Evolutionary conservation across 2,888 invertebrate species (phyloP).

Genomic region (Lithophane leautieri): DNA sequence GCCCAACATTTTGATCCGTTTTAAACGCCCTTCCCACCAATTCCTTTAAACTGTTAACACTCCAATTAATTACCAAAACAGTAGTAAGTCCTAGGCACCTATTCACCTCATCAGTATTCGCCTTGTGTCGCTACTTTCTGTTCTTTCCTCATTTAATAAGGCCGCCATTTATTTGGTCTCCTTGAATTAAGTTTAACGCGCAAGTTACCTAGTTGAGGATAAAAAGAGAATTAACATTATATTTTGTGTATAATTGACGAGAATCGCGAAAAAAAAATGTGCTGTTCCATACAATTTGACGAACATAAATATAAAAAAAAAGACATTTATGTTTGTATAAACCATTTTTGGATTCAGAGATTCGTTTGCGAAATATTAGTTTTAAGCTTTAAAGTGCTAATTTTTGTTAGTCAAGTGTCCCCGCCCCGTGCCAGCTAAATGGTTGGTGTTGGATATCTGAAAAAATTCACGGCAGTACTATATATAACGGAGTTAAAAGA

Average conservation of each 20-base stretch:
- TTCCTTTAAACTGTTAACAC: background rate
- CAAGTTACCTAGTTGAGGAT: constrained; percentile 7
- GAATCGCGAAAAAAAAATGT: too few relatives aligned
- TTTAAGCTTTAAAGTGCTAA: too few relatives aligned
- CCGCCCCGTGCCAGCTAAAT: too few relatives aligned
- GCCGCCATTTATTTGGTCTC: constrained; percentile 29
- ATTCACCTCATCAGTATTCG: constrained; percentile 45
- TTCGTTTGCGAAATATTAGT: too few relatives aligned
- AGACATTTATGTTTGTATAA: too few relatives aligned
- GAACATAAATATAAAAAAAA: too few relatives aligned
- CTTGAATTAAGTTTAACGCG: constrained; percentile 22
- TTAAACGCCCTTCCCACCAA: background rate
- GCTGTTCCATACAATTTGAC: too few relatives aligned
- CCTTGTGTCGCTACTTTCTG: background rate
- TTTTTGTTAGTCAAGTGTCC: too few relatives aligned
- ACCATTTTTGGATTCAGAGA: too few relatives aligned
- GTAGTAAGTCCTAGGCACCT: background rate
- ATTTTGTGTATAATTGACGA: background rate
- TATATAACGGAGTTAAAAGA: too few relatives aligned
- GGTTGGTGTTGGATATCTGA: too few relatives aligned
- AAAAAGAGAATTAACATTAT: constrained; percentile 13
- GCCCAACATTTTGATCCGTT: background rate
- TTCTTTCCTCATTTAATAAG: constrained; percentile 28
- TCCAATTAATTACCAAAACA: constrained; percentile 7
- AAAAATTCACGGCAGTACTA: too few relatives aligned